These are phyloP conservation scores for Thamnaconus septentrionalis DNA, from an alignment of 2,113 vertebrate genomes.

Conservation along the genomic window DNA sequence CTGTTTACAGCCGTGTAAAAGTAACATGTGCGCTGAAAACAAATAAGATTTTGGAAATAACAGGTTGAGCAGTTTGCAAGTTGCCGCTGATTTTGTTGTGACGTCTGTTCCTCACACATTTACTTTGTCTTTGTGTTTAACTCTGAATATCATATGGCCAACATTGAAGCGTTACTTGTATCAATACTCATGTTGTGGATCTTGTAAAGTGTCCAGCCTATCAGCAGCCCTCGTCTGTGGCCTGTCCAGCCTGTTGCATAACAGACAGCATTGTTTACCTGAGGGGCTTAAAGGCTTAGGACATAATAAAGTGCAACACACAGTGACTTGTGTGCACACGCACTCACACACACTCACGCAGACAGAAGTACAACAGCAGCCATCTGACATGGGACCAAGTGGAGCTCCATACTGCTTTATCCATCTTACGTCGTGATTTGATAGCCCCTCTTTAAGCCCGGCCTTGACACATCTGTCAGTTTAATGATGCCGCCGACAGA, in stretches of 20 bases:
- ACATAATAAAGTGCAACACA: slow-evolving; percentile 41
- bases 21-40: no score
- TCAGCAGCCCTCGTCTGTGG: background rate
- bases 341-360: background rate
- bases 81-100: no score
- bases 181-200: background rate
- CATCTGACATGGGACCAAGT: slow-evolving; percentile 52
- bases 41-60: no score
- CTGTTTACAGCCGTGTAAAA: no score
- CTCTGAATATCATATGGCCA: no score
- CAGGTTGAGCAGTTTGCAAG: no score
- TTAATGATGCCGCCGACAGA: slow-evolving; percentile 27
- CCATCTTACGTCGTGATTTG: slow-evolving; percentile 51
- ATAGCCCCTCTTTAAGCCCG: slow-evolving; percentile 47
- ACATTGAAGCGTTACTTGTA: no score
- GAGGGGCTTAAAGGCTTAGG: slow-evolving; percentile 53
- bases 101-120: no score
- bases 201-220: background rate
- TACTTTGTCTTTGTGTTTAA: no score
- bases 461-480: slow-evolving; percentile 52
- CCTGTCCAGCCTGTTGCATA: slow-evolving; percentile 37
- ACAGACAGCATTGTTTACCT: slow-evolving; percentile 48
- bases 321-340: slow-evolving; percentile 5
- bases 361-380: slow-evolving; percentile 25
- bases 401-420: slow-evolving; percentile 48